Conservation (phyloP, 92 coral and sea anemone species). For the Isaurus tuberculatus region DNA sequence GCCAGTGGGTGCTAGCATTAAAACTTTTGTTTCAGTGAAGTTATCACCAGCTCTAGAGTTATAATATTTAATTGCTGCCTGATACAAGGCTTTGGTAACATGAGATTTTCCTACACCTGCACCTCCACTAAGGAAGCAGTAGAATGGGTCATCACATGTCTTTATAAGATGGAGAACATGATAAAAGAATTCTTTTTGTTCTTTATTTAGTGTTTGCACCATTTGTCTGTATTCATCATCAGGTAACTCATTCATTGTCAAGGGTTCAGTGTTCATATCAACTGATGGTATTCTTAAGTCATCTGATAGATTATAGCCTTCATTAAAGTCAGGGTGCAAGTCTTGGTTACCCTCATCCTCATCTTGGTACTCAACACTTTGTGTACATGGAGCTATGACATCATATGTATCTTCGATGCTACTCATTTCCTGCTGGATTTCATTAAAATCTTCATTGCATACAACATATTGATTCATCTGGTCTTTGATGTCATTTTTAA, state of each 20-base stretch:
- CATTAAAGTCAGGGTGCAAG: neutral
- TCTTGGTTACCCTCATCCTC: constrained; percentile 27
- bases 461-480: constrained; percentile 11
- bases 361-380: constrained; percentile 15
- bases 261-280: constrained; percentile 32
- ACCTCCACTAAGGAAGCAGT: constrained; percentile 14
- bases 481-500: neutral
- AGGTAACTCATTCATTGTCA: constrained; percentile 44
- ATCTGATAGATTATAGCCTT: constrained; percentile 13
- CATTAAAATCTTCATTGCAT: constrained; percentile 33
- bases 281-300: constrained; percentile 28
- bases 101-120: constrained; percentile 13
- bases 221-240: constrained; percentile 39
- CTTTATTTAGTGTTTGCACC: constrained; percentile 35
- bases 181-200: constrained; percentile 40
- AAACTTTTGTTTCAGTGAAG: constrained; percentile 10
- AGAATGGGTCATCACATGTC: constrained; percentile 15
- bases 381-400: constrained; percentile 47
- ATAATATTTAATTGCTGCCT: constrained; percentile 13
- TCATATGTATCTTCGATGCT: constrained; percentile 27
- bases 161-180: constrained; percentile 28
- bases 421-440: constrained; percentile 15
- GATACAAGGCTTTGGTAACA: constrained; percentile 12
- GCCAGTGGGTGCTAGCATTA: constrained; percentile 3
- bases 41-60: constrained; percentile 9